Conservation (phyloP, 92 coral and sea anemone species). For the Actinostola sp. region DNA sequence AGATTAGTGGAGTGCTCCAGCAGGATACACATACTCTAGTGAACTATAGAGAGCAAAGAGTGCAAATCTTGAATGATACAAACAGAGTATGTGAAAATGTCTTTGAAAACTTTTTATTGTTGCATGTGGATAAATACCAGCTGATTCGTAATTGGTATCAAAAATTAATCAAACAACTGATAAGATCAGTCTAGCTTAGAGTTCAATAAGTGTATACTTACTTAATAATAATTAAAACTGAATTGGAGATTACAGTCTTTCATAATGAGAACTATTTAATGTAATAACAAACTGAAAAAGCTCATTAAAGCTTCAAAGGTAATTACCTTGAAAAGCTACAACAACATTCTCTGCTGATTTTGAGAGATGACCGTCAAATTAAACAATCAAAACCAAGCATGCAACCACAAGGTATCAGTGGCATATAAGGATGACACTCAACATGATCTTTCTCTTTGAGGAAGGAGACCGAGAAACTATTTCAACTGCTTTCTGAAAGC, state of each 20-base stretch:
- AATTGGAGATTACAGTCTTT: not conserved
- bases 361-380: not conserved
- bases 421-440: not conserved
- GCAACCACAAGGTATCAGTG: not conserved
- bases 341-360: constrained; percentile 3
- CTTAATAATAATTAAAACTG: not conserved
- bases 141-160: too few relatives aligned
- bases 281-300: not conserved
- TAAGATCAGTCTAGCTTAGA: constrained; percentile 2
- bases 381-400: not conserved
- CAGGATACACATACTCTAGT: constrained; percentile 14
- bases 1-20: constrained; percentile 5
- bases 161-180: too few relatives aligned
- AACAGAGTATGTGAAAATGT: too few relatives aligned
- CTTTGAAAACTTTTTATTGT: too few relatives aligned
- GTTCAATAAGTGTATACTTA: not conserved
- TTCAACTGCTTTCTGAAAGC: too few relatives aligned
- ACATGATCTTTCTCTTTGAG: too few relatives aligned
- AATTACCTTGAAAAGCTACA: not conserved
- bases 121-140: too few relatives aligned
- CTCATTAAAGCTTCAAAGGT: too few relatives aligned
- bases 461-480: too few relatives aligned
- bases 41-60: not conserved
- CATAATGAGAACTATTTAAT: not conserved
- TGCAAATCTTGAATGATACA: not conserved